Conservation (phyloP, 2,113 vertebrate species). For the Ictalurus furcatus region DNA sequence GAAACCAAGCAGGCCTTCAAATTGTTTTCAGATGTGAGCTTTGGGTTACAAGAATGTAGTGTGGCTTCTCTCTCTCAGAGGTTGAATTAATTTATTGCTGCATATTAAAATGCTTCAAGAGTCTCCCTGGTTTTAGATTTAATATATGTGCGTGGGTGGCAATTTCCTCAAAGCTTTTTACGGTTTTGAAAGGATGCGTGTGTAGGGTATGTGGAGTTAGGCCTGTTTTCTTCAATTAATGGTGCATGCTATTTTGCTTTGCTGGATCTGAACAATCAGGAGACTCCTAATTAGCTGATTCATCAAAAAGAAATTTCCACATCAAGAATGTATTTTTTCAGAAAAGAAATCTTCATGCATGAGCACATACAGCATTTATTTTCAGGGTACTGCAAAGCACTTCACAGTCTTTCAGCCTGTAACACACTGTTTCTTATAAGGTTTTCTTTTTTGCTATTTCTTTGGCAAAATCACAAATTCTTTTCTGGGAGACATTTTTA, state of each 20-base stretch:
- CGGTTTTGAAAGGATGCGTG: constrained; percentile 27
- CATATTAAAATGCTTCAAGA: constrained; percentile 63
- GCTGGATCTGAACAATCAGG: constrained; percentile 26
- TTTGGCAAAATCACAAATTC: constrained; percentile 32
- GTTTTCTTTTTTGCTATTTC: constrained; percentile 20
- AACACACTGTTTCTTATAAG: neutral
- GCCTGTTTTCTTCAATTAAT: constrained; percentile 29
- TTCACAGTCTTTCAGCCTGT: constrained; percentile 4
- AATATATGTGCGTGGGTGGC: constrained; percentile 42
- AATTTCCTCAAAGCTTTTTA: constrained; percentile 30
- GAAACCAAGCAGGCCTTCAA: constrained; percentile 70
- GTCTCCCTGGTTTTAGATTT: constrained; percentile 47
- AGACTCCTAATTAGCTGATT: constrained; percentile 26
- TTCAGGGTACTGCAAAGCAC: neutral
- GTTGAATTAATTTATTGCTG: constrained; percentile 61
- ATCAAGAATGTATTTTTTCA: neutral
- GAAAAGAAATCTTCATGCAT: neutral
- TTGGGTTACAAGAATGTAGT: constrained; percentile 60
- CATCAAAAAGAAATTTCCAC: constrained; percentile 23
- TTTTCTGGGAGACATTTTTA: constrained; percentile 14
- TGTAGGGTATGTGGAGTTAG: constrained; percentile 15
- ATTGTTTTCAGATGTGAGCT: constrained; percentile 74
- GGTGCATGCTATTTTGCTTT: constrained; percentile 29
- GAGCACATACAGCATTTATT: neutral
- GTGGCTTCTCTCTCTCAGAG: constrained; percentile 62